Conservation (phyloP, 1,140 invertebrate species). For the Solenopsis fugax region DNA sequence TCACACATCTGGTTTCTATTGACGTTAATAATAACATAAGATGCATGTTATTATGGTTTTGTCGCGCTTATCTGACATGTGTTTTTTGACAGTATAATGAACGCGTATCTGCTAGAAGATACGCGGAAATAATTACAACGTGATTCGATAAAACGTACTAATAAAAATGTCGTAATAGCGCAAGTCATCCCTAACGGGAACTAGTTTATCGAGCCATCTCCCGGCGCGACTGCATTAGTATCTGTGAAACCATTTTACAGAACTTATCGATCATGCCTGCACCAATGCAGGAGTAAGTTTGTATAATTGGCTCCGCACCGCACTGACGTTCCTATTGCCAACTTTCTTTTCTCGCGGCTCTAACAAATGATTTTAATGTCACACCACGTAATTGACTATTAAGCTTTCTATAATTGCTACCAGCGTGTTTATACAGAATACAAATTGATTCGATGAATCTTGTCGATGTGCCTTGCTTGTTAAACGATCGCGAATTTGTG, state of each 20-base stretch:
- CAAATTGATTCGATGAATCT: constrained; percentile 61
- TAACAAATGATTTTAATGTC: constrained; percentile 69
- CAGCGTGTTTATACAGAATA: constrained; percentile 43
- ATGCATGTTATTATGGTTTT: constrained; percentile 31
- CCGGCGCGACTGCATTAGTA: constrained; percentile 63
- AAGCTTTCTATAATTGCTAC: constrained; percentile 59
- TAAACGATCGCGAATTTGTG: constrained; percentile 52
- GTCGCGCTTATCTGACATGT: constrained; percentile 14
- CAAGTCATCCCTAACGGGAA: constrained; percentile 76
- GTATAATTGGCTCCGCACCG: constrained; percentile 53
- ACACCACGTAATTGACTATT: constrained; percentile 52
- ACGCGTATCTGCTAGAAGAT: constrained; percentile 12
- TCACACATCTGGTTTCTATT: constrained; percentile 14
- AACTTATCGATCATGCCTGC: constrained; percentile 56
- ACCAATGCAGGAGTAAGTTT: constrained; percentile 33
- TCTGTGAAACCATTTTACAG: constrained; percentile 54
- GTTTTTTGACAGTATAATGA: constrained; percentile 35
- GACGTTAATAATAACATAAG: constrained; percentile 6
- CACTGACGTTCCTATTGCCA: constrained; percentile 19
- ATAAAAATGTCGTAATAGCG: constrained; percentile 74
- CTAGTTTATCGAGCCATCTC: constrained; percentile 69
- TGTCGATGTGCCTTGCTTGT: constrained; percentile 49
- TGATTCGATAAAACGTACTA: constrained; percentile 69
- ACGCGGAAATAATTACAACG: constrained; percentile 75
- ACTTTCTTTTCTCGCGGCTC: constrained; percentile 16